These are phyloP conservation scores for Cossypha heuglini DNA, from an alignment of 2,797 vertebrate genomes.

Conservation along the genomic window DNA sequence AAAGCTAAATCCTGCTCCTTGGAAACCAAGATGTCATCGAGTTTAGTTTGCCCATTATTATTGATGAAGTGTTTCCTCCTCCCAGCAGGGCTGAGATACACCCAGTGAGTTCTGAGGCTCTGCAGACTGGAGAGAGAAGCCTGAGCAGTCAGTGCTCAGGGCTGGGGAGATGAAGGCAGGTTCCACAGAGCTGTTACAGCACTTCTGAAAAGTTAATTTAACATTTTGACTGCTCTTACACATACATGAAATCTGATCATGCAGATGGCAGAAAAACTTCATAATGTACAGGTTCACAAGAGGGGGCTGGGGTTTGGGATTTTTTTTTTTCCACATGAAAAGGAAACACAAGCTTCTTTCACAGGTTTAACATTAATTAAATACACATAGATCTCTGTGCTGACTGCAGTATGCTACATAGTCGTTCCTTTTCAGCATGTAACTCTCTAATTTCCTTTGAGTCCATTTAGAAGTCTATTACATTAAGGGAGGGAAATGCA, in stretches of 20 bases:
- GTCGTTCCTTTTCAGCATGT: background rate
- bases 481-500: background rate
- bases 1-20: background rate
- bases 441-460: background rate
- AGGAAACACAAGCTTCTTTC: background rate
- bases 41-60: background rate
- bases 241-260: background rate
- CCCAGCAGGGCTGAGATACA: background rate
- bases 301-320: fast-evolving
- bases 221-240: background rate
- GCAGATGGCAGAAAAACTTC: background rate
- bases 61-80: background rate
- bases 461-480: background rate
- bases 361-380: background rate
- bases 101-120: background rate
- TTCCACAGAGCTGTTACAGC: background rate
- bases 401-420: background rate
- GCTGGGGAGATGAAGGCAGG: background rate
- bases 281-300: background rate
- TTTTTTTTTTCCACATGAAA: background rate
- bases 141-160: background rate
- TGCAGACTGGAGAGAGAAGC: background rate
- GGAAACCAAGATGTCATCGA: background rate
- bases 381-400: background rate
- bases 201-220: background rate